Conservation (phyloP, 2,113 vertebrate genomes). For the Mixornis gularis region DNA sequence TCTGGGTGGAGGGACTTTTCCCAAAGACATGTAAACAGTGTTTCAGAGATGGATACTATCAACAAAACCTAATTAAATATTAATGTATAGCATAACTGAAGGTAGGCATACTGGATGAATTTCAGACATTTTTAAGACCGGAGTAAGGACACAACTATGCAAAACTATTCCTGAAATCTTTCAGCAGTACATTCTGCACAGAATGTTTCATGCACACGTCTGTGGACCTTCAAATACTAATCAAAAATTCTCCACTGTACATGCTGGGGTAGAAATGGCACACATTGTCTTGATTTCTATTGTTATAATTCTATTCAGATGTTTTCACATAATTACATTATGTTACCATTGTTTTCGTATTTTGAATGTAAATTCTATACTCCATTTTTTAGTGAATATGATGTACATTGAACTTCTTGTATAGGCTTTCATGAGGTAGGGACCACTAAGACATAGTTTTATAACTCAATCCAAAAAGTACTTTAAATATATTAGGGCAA, state of each 20-base stretch:
- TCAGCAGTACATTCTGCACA: not conserved
- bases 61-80: not conserved
- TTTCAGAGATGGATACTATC: not conserved
- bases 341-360: not conserved
- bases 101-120: not conserved
- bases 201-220: not conserved
- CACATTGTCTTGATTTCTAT: not conserved
- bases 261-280: not conserved
- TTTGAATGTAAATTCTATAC: not conserved
- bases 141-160: rapidly evolving
- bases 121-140: not conserved
- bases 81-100: not conserved
- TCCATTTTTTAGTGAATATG: not conserved
- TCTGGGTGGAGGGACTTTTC: not conserved
- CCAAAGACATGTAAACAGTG: not conserved
- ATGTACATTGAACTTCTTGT: not conserved
- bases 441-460: not conserved
- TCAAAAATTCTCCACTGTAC: not conserved
- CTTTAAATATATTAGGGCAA: not conserved
- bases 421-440: not conserved
- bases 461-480: not conserved
- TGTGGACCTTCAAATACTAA: not conserved
- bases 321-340: not conserved
- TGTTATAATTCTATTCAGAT: not conserved
- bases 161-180: not conserved